A percentile compares a stretch with the other conserved stretches of the same genome.
These are phyloP conservation scores for Palloptera scutellata DNA, from an alignment of 2,888 invertebrate genomes.

Conservation along the genomic window DNA sequence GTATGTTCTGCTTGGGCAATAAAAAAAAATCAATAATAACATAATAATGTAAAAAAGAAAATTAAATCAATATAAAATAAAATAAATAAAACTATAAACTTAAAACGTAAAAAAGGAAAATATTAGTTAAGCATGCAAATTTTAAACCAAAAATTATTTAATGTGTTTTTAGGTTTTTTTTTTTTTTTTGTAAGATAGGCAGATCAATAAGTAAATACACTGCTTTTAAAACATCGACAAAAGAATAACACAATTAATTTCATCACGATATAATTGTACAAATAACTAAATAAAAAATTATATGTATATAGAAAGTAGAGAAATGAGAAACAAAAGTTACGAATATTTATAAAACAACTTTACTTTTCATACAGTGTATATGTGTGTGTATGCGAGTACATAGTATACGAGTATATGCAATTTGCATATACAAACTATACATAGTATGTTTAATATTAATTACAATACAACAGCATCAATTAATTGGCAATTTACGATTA, in stretches of 20 bases:
- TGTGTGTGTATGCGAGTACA: not conserved
- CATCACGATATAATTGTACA: not conserved
- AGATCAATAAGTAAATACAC: not conserved
- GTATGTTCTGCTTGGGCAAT: constrained; percentile 24
- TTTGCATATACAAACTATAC: too few species aligned
- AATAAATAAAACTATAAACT: constrained; percentile 10
- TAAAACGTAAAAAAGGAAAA: constrained; percentile 1
- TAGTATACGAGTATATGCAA: too few species aligned
- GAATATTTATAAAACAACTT: not conserved
- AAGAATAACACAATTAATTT: not conserved
- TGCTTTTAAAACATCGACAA: not conserved
- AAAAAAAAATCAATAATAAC: constrained; percentile 12
- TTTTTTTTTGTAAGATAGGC: constrained; percentile 8
- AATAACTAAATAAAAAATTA: constrained; percentile 8
- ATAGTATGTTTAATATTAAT: too few species aligned
- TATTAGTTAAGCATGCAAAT: constrained; percentile 6
- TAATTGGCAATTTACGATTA: too few species aligned
- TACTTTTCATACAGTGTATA: not conserved
- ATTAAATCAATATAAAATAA: constrained; percentile 6
- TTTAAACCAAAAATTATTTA: constrained; percentile 28
- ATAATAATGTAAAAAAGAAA: constrained; percentile 14
- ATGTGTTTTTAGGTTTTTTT: not conserved
- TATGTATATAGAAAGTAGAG: not conserved
- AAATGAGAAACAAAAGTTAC: not conserved
- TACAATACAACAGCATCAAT: too few species aligned